Evolutionary conservation across 2,888 invertebrate species (phyloP).

Genomic region (Unio pictorum): DNA sequence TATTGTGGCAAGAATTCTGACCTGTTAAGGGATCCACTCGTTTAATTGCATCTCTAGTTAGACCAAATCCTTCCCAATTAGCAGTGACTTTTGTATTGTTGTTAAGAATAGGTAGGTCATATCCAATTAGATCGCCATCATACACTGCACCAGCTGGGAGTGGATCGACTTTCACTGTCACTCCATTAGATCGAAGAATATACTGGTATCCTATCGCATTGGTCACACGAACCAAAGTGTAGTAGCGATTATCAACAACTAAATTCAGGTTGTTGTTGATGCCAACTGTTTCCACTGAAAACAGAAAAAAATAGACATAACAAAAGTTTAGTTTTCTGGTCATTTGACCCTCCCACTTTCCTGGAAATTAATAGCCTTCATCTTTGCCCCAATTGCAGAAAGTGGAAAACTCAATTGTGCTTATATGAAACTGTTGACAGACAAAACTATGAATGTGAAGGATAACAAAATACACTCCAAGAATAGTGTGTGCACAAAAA

Average conservation of each 20-base stretch:
- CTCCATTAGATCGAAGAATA: conserved; percentile 48
- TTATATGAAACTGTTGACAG: too few relatives aligned
- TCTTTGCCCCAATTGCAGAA: too few relatives aligned
- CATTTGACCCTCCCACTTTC: too few relatives aligned
- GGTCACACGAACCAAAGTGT: conserved; percentile 44
- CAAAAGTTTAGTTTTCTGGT: too few relatives aligned
- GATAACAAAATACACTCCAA: too few relatives aligned
- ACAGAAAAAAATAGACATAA: too few relatives aligned
- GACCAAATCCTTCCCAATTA: conserved; percentile 60
- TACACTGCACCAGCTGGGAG: conserved; percentile 57
- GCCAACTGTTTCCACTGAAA: conserved; percentile 38
- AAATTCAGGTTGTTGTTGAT: conserved; percentile 47
- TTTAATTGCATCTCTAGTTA: conserved; percentile 20
- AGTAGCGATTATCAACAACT: conserved; percentile 46
- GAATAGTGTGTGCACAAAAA: too few relatives aligned
- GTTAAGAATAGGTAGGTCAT: conserved; percentile 40
- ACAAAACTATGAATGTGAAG: too few relatives aligned
- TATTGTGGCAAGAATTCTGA: not conserved
- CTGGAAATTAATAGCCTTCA: too few relatives aligned
- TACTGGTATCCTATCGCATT: conserved; percentile 47
- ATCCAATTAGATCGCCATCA: conserved; percentile 44
- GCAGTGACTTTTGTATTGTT: conserved; percentile 42
- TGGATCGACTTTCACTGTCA: conserved; percentile 49
- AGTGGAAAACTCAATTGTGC: too few relatives aligned
- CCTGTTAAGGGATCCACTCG: conserved; percentile 31